Conservation (phyloP, 2,888 invertebrate species). For the Pocota personata region DNA sequence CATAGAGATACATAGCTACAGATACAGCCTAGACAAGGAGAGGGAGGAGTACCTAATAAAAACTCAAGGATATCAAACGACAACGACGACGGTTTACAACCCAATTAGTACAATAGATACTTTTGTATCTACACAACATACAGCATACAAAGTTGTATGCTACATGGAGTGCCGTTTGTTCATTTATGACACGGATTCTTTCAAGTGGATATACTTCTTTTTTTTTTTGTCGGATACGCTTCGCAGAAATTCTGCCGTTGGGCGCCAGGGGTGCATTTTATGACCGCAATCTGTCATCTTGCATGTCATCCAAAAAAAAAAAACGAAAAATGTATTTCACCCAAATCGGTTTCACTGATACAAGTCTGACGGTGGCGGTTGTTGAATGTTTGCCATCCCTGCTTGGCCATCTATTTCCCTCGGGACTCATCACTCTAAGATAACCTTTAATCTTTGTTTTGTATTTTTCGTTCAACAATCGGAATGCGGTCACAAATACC, state of each 20-base stretch:
- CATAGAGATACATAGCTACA: slow-evolving; percentile 13
- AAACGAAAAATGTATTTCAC: not conserved
- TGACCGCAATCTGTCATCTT: slow-evolving; percentile 53
- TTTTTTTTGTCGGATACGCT: not conserved
- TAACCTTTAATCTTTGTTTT: slow-evolving; percentile 67
- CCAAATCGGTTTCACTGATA: slow-evolving; percentile 15
- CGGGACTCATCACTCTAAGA: slow-evolving; percentile 9
- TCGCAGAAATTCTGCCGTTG: slow-evolving; percentile 17
- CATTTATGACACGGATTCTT: slow-evolving; percentile 52
- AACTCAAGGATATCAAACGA: slow-evolving; percentile 69
- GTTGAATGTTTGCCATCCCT: slow-evolving; percentile 5
- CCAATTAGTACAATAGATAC: slow-evolving; percentile 69
- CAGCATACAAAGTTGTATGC: not conserved
- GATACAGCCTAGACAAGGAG: not conserved
- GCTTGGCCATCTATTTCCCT: not conserved
- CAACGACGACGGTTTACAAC: slow-evolving; percentile 58
- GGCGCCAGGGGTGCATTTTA: slow-evolving; percentile 50
- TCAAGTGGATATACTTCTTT: slow-evolving; percentile 2
- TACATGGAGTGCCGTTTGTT: slow-evolving; percentile 18
- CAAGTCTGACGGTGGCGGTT: not conserved
- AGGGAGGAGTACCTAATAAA: slow-evolving; percentile 43
- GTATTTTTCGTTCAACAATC: slow-evolving; percentile 47
- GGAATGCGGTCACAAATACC: slow-evolving; percentile 66
- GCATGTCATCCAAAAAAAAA: slow-evolving; percentile 11
- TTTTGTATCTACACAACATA: slow-evolving; percentile 32